Evolutionary conservation across 1,140 invertebrate genomes (phyloP).

Genomic region (Battus philenor): DNA sequence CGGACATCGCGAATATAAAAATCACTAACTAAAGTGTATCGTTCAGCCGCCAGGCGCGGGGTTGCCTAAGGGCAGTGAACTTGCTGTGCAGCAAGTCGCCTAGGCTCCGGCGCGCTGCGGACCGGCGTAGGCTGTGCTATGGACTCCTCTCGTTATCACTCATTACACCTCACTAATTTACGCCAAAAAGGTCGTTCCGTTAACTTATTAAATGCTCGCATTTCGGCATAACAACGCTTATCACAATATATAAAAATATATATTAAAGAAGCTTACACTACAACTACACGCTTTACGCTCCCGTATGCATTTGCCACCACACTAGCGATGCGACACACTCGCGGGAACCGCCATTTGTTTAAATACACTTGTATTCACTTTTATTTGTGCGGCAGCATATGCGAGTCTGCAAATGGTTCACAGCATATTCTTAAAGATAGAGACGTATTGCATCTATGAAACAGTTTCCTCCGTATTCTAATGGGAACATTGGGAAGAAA

Average conservation of each 20-base stretch:
- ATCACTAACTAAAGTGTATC: constrained; percentile 65
- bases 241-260: constrained; percentile 76
- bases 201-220: constrained; percentile 71
- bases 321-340: constrained; percentile 47
- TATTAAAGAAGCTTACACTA: constrained; percentile 73
- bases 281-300: constrained; percentile 68
- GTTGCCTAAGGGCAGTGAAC: constrained; percentile 60
- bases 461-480: constrained; percentile 29
- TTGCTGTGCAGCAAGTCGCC: constrained; percentile 73
- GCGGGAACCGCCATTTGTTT: constrained; percentile 39
- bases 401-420: constrained; percentile 61
- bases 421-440: constrained; percentile 57
- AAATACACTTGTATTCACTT: constrained; percentile 43
- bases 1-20: constrained; percentile 72
- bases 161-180: constrained; percentile 37
- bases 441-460: constrained; percentile 54
- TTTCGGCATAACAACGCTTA: constrained; percentile 71
- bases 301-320: constrained; percentile 70
- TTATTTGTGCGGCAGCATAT: constrained; percentile 72
- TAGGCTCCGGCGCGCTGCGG: constrained; percentile 47
- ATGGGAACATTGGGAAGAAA: constrained; percentile 52
- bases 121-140: constrained; percentile 24
- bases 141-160: constrained; percentile 37
- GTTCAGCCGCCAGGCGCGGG: constrained; percentile 46
- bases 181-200: constrained; percentile 43